Conservation (phyloP, 1,140 invertebrate genomes). For the Drosophila insularis region DNA sequence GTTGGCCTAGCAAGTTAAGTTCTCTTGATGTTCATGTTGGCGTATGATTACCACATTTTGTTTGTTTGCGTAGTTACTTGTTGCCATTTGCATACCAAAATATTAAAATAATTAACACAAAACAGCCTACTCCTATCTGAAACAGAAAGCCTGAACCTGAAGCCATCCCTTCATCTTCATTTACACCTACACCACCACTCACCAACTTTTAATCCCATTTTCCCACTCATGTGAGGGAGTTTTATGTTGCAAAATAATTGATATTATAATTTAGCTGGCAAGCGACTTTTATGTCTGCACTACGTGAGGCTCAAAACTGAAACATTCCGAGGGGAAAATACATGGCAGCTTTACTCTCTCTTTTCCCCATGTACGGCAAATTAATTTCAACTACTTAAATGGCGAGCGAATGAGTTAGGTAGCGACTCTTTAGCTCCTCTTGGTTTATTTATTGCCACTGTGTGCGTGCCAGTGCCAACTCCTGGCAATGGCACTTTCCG, state of each 20-base stretch:
- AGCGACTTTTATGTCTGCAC: conserved; percentile 47
- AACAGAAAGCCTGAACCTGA: conserved; percentile 31
- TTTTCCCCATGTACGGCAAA: conserved; percentile 56
- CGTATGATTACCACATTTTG: conserved; percentile 35
- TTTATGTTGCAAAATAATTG: conserved; percentile 58
- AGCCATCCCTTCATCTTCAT: not conserved
- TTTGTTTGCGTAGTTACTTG: conserved; percentile 22
- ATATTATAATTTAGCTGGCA: conserved; percentile 63
- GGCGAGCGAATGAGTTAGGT: conserved; percentile 32
- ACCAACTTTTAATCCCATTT: not conserved
- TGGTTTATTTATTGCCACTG: conserved; percentile 63
- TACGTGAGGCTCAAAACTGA: conserved; percentile 50
- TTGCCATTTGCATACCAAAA: conserved; percentile 58
- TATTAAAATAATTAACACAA: conserved; percentile 38
- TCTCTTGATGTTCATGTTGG: conserved; percentile 15
- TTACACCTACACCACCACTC: not conserved
- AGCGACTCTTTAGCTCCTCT: conserved; percentile 29
- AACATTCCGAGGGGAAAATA: conserved; percentile 32
- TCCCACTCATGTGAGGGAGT: conserved; percentile 17
- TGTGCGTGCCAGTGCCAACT: conserved; percentile 41
- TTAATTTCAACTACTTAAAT: conserved; percentile 77
- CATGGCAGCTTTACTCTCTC: not conserved
- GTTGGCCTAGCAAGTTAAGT: not conserved
- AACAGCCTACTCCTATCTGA: not conserved
- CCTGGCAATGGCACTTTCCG: not conserved